Evolutionary conservation across 1,140 invertebrate genomes (phyloP).

Genomic region (Macrobrachium nipponense): DNA sequence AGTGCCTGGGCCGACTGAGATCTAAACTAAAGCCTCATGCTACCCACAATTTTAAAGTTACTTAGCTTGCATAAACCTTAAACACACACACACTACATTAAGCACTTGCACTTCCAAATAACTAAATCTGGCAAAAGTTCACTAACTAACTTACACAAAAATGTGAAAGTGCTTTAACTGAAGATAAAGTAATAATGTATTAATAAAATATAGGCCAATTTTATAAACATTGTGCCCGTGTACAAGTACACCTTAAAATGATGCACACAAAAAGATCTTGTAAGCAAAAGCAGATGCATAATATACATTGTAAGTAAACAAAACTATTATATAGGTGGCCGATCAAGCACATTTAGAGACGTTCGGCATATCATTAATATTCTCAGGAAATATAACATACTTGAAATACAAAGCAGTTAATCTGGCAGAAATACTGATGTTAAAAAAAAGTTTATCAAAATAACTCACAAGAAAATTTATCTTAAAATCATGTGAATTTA

Average conservation of each 20-base stretch:
- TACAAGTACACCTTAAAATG: background rate
- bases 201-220: too few relatives aligned
- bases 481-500: too few relatives aligned
- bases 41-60: conserved; percentile 36
- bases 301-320: conserved; percentile 13
- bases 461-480: too few relatives aligned
- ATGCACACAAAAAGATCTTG: conserved; percentile 45
- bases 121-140: conserved; percentile 9
- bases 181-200: background rate
- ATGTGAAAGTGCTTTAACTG: background rate
- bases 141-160: conserved; percentile 1
- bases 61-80: conserved; percentile 3
- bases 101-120: conserved; percentile 49
- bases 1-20: conserved; percentile 55
- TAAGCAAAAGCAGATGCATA: conserved; percentile 48
- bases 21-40: conserved; percentile 54
- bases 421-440: too few relatives aligned
- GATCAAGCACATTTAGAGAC: conserved; percentile 32
- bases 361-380: background rate
- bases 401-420: too few relatives aligned
- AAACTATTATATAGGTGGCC: conserved; percentile 42
- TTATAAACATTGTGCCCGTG: too few relatives aligned
- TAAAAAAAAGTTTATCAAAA: too few relatives aligned
- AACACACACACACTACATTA: conserved; percentile 13
- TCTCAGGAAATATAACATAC: too few relatives aligned